These are phyloP conservation scores for Setipinna tenuifilis DNA, from an alignment of 2,797 vertebrate species.

Conservation along the genomic window DNA sequence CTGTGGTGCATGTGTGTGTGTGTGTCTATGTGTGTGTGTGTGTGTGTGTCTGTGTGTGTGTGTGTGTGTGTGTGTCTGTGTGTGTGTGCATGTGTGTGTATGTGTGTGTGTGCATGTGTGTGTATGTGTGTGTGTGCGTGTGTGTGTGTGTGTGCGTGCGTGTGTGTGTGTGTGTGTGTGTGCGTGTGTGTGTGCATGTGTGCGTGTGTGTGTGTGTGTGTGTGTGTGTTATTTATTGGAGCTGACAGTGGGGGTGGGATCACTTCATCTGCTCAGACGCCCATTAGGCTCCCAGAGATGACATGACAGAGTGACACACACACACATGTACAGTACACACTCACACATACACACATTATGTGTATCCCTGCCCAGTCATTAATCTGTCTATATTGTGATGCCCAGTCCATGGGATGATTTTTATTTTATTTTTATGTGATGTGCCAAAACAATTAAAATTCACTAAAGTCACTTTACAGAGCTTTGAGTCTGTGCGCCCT, in stretches of 20 bases:
- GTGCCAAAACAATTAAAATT: slow-evolving; percentile 44
- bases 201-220: neutral
- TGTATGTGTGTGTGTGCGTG: neutral
- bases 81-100: neutral
- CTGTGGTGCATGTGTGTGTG: neutral
- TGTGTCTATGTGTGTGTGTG: neutral
- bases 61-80: neutral
- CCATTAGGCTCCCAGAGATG: neutral
- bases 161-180: too few relatives aligned
- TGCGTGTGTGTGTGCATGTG: neutral
- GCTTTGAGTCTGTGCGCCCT: too few relatives aligned
- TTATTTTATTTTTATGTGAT: neutral
- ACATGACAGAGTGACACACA: too few relatives aligned
- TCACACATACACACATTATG: too few relatives aligned
- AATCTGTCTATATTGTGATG: too few relatives aligned
- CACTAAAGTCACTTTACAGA: too few relatives aligned
- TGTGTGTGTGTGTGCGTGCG: neutral
- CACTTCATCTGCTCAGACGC: neutral
- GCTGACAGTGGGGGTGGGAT: too few relatives aligned
- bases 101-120: neutral
- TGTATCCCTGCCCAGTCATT: too few relatives aligned
- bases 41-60: neutral
- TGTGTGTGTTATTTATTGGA: neutral
- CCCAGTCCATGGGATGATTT: too few relatives aligned
- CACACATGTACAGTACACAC: too few relatives aligned